Evolutionary conservation across 1,140 invertebrate species (phyloP), one percentile per base, ranked within the genome.

Genomic region (Alviniconcha marisindica): DNA sequence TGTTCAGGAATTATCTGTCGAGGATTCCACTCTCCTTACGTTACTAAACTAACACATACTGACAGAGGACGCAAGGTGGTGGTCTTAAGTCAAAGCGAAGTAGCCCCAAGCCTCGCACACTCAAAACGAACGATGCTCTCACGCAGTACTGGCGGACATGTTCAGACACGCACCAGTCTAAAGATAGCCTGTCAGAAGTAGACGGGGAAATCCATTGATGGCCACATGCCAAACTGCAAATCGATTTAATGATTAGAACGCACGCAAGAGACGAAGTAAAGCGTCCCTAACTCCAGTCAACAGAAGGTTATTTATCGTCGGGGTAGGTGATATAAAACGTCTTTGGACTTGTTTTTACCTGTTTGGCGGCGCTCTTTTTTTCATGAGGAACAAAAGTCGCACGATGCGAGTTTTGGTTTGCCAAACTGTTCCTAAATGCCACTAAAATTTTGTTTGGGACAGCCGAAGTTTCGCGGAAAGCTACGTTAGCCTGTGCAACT

Each of bases 111-210:
- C 3, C 31, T 15, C 69, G 24, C 69, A 10, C 31, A 28, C 24
- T 40, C 36, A 10, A 31, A 31, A 71, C 4, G 3, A 31, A 40
- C 33, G 24, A 71, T 4, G 18, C 31, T 24, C 18, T 33, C 69
- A 28, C 12, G n/a, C n/a, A n/a, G n/a, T n/a, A n/a, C n/a, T n/a
- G 40, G 36, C 69, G 18, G 28, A 71, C 69, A 71, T 71, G 69
- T 71, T 71, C 69, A 36, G 69, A 71, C 69, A 40, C 40, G 69
- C 69, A 40, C 69, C 0, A 14, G 33, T 71, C 69, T 71, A 71
- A 71, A 71, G 69, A 71, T 71, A 71, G 69, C 69, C 33, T 3
- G 69, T 71, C 33, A 71, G 69, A 33, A n/a, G 33, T 48, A 69
- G 2, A 18, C 21, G 1, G 12, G 69, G 24, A 0, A 18, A 0